Evolutionary conservation across 2,113 vertebrate species (phyloP).

Genomic region (Telmatochromis bifrenatus): DNA sequence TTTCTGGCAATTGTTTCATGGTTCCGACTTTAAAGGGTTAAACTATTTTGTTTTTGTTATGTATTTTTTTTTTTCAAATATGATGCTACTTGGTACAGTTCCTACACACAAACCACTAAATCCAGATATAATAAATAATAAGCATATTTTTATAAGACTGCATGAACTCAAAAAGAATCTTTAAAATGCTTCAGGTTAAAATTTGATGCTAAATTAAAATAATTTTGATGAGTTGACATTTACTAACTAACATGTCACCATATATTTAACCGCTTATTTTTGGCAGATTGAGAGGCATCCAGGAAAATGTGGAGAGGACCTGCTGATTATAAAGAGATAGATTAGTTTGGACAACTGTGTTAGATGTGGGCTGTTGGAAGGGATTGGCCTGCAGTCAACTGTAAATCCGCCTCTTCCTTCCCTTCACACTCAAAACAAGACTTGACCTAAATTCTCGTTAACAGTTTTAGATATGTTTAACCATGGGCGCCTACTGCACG

Average conservation of each 20-base stretch:
- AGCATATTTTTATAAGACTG: neutral
- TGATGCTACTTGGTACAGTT: neutral
- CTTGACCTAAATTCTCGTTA: constrained; percentile 23
- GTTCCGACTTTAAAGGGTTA: neutral
- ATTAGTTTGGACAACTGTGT: constrained; percentile 5
- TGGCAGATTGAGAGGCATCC: neutral
- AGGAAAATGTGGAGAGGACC: neutral
- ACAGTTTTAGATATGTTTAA: neutral
- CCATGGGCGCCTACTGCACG: neutral
- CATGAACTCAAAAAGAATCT: neutral
- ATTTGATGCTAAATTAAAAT: neutral
- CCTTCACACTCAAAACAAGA: neutral
- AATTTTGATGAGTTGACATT: neutral
- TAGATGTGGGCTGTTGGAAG: constrained; percentile 24
- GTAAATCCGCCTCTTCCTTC: constrained; percentile 22
- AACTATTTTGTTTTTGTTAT: neutral
- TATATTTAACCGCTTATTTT: neutral
- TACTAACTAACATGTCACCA: neutral
- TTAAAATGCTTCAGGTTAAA: neutral
- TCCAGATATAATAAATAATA: neutral
- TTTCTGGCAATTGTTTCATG: neutral
- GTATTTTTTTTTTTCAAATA: too few relatives aligned
- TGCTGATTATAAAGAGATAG: constrained; percentile 1
- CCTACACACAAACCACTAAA: neutral
- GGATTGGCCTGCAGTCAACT: neutral